Base-by-base conservation (phyloP, 1,140 invertebrate genomes). In the Drosophila busckii region DNA sequence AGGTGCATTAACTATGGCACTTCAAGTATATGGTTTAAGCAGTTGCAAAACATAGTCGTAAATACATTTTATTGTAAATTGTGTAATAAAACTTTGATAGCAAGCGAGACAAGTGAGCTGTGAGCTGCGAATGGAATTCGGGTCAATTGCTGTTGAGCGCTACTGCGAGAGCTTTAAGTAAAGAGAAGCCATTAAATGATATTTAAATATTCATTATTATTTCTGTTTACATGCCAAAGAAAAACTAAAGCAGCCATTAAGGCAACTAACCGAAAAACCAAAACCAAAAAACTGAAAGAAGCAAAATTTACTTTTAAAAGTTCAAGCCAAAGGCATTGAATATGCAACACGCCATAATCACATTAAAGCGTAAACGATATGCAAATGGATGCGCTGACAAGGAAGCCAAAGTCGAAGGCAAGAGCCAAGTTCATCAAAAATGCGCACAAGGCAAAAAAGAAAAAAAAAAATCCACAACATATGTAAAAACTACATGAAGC, bases 281-380 rank as follows among this genome's bases (percentile, higher is more conserved):
- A 8, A 28, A 17, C 9, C 6, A 25, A 13, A 29, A 42, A 58
- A 52, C 26, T 16, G n/a, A 20, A 34, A 63, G 46, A 22, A 54
- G 20, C 29, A 45, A 68, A 75, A 63, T 44, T 19, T 56, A 32
- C 60, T 65, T 71, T 68, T 56, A 65, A 80, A 80, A 80, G 63
- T 64, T 61, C 2, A 42, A 65, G 32, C 15, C 19, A 25, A 22
- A 65, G 54, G 49, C 70, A 80, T 80, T 66, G 46, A 75, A 70
- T 75, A 82, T 82, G 75, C 75, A n/a, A 82, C 75, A 82, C 65
- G 75, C 75, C 76, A 82, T 82, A 82, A 82, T 82, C 75, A 82
- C 75, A 82, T 82, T 82, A 83, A 82, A 82, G 44, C 70, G 75
- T 82, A 83, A 82, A 83, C 75, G 75, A 82, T 82, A 82, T 82